Percentiles rank a stretch among this genome's conserved stretches.
phyloP scores from a whole-genome alignment of 2,797 vertebrate species.

The Halcyon chelicuti region DNA sequence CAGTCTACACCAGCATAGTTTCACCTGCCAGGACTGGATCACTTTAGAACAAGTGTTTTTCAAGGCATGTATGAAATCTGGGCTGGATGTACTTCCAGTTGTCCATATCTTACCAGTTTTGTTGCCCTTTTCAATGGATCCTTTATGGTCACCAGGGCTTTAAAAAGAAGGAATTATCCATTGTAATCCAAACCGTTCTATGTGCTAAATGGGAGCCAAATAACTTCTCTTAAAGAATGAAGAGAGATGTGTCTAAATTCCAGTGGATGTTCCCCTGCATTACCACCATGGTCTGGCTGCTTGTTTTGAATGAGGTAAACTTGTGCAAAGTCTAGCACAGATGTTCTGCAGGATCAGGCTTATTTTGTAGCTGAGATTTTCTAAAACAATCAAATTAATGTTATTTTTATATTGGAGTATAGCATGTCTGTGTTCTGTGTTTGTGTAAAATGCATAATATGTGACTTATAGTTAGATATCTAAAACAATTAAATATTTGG shows the following conservation, averaged over 20 bases:
- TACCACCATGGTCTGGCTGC: background rate
- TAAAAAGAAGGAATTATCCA: background rate
- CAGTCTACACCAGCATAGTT: background rate
- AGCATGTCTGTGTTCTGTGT: background rate
- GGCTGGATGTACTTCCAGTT: background rate
- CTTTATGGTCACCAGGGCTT: background rate
- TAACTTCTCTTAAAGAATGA: background rate
- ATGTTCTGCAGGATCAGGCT: background rate
- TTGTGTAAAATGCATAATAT: background rate
- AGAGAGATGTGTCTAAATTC: background rate
- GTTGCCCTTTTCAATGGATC: background rate
- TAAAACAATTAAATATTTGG: background rate
- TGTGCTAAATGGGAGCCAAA: background rate
- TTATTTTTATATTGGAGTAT: background rate
- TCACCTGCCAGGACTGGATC: background rate
- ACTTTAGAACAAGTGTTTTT: background rate
- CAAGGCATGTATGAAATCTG: background rate
- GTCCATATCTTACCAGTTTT: background rate
- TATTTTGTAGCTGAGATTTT: background rate
- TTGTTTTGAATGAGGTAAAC: background rate
- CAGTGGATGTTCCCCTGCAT: background rate
- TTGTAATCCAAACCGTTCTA: too few relatives aligned
- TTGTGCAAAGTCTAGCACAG: background rate
- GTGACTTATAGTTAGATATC: background rate
- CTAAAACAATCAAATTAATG: background rate